Evolutionary conservation across 2,113 vertebrate genomes (phyloP).

Genomic region (Pimephales promelas): DNA sequence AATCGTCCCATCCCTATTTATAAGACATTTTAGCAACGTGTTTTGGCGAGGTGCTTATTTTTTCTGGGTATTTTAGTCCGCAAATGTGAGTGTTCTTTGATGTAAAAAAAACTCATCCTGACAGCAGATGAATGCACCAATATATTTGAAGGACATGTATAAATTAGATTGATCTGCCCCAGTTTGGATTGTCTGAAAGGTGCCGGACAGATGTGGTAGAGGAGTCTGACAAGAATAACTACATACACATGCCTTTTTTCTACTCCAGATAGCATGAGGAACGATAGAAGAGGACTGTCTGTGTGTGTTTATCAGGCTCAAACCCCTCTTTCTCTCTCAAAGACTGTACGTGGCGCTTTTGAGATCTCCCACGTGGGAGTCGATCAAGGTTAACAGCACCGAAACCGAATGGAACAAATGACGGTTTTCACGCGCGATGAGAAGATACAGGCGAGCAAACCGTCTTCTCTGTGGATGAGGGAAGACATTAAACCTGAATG

Average conservation of each 20-base stretch:
- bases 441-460: conserved; percentile 41
- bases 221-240: neutral
- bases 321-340: conserved; percentile 48
- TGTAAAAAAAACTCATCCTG: neutral
- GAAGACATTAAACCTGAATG: conserved; percentile 11
- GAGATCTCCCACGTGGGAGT: conserved; percentile 53
- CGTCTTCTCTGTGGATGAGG: conserved; percentile 25
- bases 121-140: neutral
- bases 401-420: conserved; percentile 53
- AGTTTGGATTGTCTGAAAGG: neutral
- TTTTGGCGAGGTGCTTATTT: too few relatives aligned
- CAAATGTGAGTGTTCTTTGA: neutral
- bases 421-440: conserved; percentile 51
- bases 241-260: conserved; percentile 33
- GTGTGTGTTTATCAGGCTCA: conserved; percentile 52
- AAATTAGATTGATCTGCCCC: neutral
- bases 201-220: neutral
- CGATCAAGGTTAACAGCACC: conserved; percentile 29
- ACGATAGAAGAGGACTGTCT: conserved; percentile 55
- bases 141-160: neutral
- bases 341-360: conserved; percentile 50
- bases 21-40: too few relatives aligned
- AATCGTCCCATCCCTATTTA: too few relatives aligned
- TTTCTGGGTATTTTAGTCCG: too few relatives aligned
- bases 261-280: conserved; percentile 51